Evolutionary conservation across 2,113 vertebrate species (phyloP).

Genomic region (Campylomormyrus tamandua): DNA sequence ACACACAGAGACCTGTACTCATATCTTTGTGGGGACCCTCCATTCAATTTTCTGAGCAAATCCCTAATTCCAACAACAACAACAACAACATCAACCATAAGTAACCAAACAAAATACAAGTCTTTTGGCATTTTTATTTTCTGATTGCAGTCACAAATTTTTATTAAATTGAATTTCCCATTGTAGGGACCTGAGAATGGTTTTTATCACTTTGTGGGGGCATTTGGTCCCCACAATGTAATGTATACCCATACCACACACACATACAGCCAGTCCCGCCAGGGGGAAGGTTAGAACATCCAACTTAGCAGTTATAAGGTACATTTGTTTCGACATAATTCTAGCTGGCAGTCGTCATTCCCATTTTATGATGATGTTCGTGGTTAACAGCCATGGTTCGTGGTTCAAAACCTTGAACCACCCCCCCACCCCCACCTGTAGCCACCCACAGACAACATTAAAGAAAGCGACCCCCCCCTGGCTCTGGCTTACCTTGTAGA

Average conservation of each 20-base stretch:
- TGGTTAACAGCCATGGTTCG: neutral
- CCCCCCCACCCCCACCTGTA: neutral
- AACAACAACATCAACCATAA: neutral
- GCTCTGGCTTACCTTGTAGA: constrained; percentile 52
- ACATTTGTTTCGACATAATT: neutral
- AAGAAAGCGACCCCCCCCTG: neutral
- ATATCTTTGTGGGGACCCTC: neutral
- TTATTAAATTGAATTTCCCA: neutral
- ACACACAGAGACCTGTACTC: neutral
- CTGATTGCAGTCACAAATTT: neutral
- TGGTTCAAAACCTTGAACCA: neutral
- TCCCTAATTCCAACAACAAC: neutral
- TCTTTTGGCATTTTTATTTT: neutral
- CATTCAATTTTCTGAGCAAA: neutral
- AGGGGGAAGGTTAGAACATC: neutral
- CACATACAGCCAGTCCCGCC: neutral
- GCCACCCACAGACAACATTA: neutral
- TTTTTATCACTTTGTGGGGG: neutral
- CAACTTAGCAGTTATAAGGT: neutral
- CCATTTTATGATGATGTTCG: neutral
- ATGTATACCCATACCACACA: neutral
- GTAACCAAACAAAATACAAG: neutral
- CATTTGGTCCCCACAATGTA: neutral
- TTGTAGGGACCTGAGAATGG: neutral
- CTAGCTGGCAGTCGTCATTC: neutral